A percentile compares a stretch with the other conserved stretches of the same genome.
These are phyloP conservation scores for Dendroctonus ponderosae DNA, from an alignment of 1,140 invertebrate species.

Conservation along the genomic window DNA sequence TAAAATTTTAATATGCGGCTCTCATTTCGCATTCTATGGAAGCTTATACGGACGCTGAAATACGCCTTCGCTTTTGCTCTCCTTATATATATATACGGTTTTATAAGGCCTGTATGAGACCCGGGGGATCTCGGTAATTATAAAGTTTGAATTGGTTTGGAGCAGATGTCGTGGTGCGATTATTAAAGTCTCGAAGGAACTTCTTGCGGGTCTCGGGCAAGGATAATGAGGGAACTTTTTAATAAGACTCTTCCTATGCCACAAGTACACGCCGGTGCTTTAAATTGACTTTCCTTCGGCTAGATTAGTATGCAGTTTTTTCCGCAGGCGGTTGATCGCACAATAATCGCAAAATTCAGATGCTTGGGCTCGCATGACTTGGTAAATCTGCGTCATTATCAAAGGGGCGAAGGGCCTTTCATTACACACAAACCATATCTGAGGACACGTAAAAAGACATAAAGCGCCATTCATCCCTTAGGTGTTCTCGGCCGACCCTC, in stretches of 20 bases:
- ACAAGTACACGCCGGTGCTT: no score
- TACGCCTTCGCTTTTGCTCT: constrained; percentile 11
- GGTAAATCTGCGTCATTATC: no score
- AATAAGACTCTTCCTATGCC: constrained; percentile 9
- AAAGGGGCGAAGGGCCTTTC: no score
- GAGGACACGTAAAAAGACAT: no score
- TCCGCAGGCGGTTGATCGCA: no score
- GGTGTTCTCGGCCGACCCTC: background rate
- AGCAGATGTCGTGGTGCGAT: constrained; percentile 23
- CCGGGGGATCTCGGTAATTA: constrained; percentile 23
- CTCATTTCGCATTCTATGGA: constrained; percentile 22
- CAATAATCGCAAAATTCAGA: no score
- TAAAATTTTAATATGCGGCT: constrained; percentile 23
- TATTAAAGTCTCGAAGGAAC: constrained; percentile 16
- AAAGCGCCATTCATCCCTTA: no score
- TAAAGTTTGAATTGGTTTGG: constrained; percentile 19
- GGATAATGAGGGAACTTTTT: constrained; percentile 19
- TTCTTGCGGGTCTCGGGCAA: background rate
- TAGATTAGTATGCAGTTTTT: no score
- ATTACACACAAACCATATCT: no score
- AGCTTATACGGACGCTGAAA: constrained; percentile 6
- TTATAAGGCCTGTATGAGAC: constrained; percentile 12
- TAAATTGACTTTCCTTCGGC: no score
- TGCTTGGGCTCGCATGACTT: no score
- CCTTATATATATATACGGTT: constrained; percentile 7